Evolutionary conservation across 2,797 vertebrate species (phyloP), one percentile per base, ranked within the genome.

Genomic region (Carapus acus): DNA sequence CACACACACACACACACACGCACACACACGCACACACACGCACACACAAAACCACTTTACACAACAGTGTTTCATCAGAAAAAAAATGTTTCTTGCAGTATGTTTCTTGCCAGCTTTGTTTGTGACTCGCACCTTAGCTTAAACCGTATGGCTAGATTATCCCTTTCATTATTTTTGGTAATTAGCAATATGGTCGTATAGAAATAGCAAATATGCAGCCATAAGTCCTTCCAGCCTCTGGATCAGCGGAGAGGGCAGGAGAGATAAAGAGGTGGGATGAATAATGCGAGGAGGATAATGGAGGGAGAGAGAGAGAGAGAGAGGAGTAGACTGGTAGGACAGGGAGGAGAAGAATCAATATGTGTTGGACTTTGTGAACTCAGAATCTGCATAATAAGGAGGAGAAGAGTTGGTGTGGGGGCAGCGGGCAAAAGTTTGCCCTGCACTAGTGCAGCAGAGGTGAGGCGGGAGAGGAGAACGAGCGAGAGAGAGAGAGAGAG

Each of bases 201-300:
- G 49, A 67, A 63, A 64, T 62, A 68, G n/a, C 20, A 51, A 70
- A 77, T 67, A 64, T 54, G 45, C n/a, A n/a, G n/a, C 64, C 33
- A 41, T 79, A 71, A 69, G 36, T 62, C 61, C 56, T 48, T 9
- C 44, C n/a, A 58, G 53, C 39, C 49, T 72, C 55, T 67, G 77
- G 78, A 65, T 80, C 70, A 83, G 78, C 71, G 71, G 54, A 73
- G 52, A 63, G 60, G 73, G 74, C 68, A 66, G 74, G 70, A 79
- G 45, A 63, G 71, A 75, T 44, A 54, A 43, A 73, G 39, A 33
- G 34, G 43, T 53, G 47, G 40, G 65, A 58, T 51, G 48, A 36
- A n/a, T 46, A 57, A 66, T 31, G 36, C 54, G 53, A 24, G 43
- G 20, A 60, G 45, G 54, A 62, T 79, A 73, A 80, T 76, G 60